Percentiles rank a stretch among this genome's conserved stretches.
Evolutionary conservation across 2,113 vertebrate genomes (phyloP).

Genomic region (Pungitius pungitius): DNA sequence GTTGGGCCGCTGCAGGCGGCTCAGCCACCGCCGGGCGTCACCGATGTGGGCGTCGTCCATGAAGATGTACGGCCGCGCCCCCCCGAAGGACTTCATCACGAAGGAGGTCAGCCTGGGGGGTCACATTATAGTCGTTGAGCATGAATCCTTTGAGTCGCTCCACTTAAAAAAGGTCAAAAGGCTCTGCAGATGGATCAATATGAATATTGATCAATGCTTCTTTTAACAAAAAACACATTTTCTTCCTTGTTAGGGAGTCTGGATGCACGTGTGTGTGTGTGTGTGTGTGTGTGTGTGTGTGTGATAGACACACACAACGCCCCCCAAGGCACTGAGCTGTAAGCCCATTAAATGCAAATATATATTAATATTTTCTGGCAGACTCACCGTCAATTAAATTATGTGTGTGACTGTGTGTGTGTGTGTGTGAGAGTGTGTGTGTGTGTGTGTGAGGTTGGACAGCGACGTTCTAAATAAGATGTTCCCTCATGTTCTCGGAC

Average conservation of each 20-base stretch:
- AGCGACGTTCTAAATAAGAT: slow-evolving; percentile 45
- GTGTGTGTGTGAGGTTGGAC: slow-evolving; percentile 38
- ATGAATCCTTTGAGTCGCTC: no score
- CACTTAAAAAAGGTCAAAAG: no score
- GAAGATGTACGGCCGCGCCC: slow-evolving; percentile 81
- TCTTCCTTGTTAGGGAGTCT: background rate
- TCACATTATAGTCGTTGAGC: background rate
- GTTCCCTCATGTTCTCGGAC: slow-evolving; percentile 33
- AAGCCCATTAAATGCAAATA: slow-evolving; percentile 69
- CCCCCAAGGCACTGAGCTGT: slow-evolving; percentile 43
- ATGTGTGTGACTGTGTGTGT: slow-evolving; percentile 7
- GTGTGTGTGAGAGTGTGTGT: slow-evolving; percentile 6
- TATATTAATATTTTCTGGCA: slow-evolving; percentile 65
- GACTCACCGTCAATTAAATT: slow-evolving; percentile 50
- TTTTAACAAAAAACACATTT: background rate
- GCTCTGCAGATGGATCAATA: background rate
- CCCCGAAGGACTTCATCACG: slow-evolving; percentile 87
- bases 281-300: no score
- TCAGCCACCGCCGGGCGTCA: slow-evolving; percentile 81
- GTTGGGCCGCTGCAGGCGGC: slow-evolving; percentile 63
- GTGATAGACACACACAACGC: background rate
- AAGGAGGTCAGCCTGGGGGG: slow-evolving; percentile 86
- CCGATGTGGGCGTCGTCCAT: slow-evolving; percentile 75
- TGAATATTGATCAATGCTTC: background rate
- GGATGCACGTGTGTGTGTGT: no score